phyloP scores from a whole-genome alignment of 2,797 vertebrate genomes.

The Tympanoctomys barrerae region DNA sequence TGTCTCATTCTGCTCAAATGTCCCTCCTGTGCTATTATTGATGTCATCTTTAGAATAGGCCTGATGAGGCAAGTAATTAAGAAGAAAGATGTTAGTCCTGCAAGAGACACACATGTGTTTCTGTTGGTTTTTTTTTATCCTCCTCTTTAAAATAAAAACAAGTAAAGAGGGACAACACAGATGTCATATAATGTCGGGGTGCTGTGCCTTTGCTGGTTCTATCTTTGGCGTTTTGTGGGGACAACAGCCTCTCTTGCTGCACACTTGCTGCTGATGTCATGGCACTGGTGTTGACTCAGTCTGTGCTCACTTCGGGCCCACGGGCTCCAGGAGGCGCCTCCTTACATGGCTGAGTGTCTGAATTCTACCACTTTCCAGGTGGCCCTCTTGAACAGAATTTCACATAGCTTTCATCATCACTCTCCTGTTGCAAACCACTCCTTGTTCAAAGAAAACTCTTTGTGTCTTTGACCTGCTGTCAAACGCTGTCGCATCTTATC shows the following conservation, averaged over 20 bases:
- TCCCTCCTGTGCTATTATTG: neutral
- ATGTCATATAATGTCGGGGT: too few relatives aligned
- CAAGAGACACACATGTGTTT: neutral
- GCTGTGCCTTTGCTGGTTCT: neutral
- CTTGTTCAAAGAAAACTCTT: neutral
- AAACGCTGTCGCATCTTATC: neutral
- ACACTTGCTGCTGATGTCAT: neutral
- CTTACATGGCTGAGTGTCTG: neutral
- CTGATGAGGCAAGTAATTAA: neutral
- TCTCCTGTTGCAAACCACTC: neutral
- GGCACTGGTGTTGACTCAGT: neutral
- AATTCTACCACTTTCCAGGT: neutral
- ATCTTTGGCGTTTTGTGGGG: neutral
- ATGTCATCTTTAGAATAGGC: neutral
- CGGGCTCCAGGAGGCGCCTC: neutral
- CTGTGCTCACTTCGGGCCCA: accelerated
- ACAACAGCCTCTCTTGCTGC: neutral
- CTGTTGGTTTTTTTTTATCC: too few relatives aligned
- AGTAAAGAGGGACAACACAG: neutral
- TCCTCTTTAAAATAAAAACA: too few relatives aligned
- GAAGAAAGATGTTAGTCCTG: neutral
- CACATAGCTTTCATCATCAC: neutral
- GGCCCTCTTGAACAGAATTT: neutral
- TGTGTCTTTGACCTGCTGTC: neutral
- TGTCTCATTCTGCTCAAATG: neutral